A percentile compares a stretch with the other conserved stretches of the same genome.
phyloP scores from a whole-genome alignment of 2,888 invertebrate genomes.

The Catotricha subobsoleta region DNA sequence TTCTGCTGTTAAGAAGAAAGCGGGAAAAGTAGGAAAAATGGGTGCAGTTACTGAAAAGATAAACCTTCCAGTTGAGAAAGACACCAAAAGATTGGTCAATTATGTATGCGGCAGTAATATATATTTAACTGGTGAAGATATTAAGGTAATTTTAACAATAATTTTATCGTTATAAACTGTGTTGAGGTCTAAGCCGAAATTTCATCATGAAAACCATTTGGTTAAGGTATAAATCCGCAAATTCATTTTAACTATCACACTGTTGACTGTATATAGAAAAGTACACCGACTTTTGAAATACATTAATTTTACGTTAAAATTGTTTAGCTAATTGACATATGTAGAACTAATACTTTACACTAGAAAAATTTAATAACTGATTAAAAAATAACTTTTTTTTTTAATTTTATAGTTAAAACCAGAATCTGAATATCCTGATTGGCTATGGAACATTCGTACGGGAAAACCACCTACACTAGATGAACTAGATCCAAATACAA shows the following conservation, averaged over 20 bases:
- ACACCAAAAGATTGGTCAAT: conserved; percentile 53
- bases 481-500: conserved; percentile 58
- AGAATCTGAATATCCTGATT: conserved; percentile 75
- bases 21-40: conserved; percentile 32
- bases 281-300: no score
- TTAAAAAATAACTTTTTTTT: neutral
- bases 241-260: neutral
- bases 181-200: neutral
- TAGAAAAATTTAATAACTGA: no score
- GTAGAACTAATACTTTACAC: no score
- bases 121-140: conserved; percentile 58
- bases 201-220: no score
- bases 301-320: no score
- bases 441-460: conserved; percentile 66
- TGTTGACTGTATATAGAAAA: neutral
- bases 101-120: conserved; percentile 79
- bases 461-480: conserved; percentile 45
- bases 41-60: conserved; percentile 48
- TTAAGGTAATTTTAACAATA: conserved; percentile 39
- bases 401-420: conserved; percentile 35
- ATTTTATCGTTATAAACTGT: no score
- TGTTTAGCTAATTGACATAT: no score
- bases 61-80: conserved; percentile 66
- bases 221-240: no score
- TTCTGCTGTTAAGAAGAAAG: neutral